Conservation (phyloP, 2,888 invertebrate genomes). For the Drosophila mayaguana region DNA sequence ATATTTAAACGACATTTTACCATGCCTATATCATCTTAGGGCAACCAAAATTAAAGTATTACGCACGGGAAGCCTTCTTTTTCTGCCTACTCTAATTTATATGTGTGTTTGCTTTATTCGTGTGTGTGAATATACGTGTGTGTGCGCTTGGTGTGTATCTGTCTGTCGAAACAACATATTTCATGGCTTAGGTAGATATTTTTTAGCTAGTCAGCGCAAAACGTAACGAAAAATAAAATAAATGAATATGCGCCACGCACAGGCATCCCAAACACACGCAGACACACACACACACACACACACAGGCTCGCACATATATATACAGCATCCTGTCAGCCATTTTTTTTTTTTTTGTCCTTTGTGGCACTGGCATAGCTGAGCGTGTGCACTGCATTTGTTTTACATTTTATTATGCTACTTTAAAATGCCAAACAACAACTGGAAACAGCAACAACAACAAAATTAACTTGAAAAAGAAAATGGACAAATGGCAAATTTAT, state of each 20-base stretch:
- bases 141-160: constrained; percentile 8
- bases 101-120: background rate
- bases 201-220: constrained; percentile 69
- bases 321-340: constrained; percentile 16
- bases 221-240: constrained; percentile 60
- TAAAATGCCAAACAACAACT: constrained; percentile 52
- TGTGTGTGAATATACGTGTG: background rate
- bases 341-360: constrained; percentile 31
- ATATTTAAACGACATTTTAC: too few species aligned
- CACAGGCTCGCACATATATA: constrained; percentile 1
- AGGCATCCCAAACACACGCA: constrained; percentile 53
- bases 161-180: constrained; percentile 63
- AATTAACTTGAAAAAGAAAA: constrained; percentile 28
- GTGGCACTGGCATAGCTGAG: constrained; percentile 67
- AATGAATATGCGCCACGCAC: constrained; percentile 72
- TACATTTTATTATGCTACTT: constrained; percentile 74
- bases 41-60: background rate
- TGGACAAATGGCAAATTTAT: constrained; percentile 14
- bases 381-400: constrained; percentile 74
- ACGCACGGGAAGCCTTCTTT: background rate
- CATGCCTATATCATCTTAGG: background rate
- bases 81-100: background rate
- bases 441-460: constrained; percentile 26
- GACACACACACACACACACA: background rate
- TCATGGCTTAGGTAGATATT: constrained; percentile 70